These are phyloP conservation scores for Taurulus bubalis DNA, from an alignment of 2,113 vertebrate species.

Conservation along the genomic window DNA sequence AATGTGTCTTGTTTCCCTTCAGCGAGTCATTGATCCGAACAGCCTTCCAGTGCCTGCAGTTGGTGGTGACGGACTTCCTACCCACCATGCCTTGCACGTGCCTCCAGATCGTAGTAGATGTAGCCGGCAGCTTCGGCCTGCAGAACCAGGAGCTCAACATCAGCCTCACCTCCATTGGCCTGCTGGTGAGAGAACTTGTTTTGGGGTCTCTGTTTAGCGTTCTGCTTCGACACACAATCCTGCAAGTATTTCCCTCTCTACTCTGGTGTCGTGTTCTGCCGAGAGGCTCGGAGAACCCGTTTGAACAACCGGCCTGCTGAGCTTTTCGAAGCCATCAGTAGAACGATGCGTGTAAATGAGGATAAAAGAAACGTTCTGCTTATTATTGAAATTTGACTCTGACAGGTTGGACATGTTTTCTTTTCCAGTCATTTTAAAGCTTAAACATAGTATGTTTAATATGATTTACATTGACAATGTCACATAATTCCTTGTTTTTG, in stretches of 20 bases:
- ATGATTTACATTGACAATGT: neutral
- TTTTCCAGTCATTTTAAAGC: slow-evolving; percentile 7
- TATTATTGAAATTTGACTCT: neutral
- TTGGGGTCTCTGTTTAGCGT: neutral
- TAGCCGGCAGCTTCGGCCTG: slow-evolving; percentile 98
- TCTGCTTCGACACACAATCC: neutral
- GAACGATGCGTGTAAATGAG: neutral
- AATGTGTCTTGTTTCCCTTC: slow-evolving; percentile 31
- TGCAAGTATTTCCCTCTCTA: neutral
- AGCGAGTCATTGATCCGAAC: slow-evolving; percentile 98
- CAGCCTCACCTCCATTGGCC: slow-evolving; percentile 98
- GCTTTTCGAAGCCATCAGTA: neutral
- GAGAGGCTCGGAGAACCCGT: neutral
- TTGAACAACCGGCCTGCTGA: neutral
- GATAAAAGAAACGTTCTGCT: neutral
- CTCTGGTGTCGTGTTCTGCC: neutral
- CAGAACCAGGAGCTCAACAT: slow-evolving; percentile 99
- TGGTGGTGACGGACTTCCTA: slow-evolving; percentile 99
- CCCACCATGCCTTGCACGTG: slow-evolving; percentile 99
- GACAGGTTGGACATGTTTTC: neutral
- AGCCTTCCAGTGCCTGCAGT: slow-evolving; percentile 99
- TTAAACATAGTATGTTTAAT: neutral
- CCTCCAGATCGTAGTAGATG: slow-evolving; percentile 98
- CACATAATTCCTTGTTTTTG: slow-evolving; percentile 9
- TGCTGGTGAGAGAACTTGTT: slow-evolving; percentile 86